A percentile compares a stretch with the other conserved stretches of the same genome.
phyloP scores from a whole-genome alignment of 1,140 invertebrate species.

The Hycleus phaleratus region DNA sequence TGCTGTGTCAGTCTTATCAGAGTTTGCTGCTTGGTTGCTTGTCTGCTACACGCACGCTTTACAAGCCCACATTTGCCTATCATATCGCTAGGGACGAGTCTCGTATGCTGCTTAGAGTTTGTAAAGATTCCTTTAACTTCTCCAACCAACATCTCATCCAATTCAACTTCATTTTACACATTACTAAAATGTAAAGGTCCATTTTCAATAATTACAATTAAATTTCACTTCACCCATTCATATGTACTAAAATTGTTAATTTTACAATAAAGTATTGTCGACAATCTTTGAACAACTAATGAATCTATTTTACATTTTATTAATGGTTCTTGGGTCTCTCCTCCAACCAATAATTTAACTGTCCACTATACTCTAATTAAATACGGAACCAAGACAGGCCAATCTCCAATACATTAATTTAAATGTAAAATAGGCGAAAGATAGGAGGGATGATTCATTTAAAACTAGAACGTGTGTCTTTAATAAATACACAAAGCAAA shows the following conservation, averaged over 20 bases:
- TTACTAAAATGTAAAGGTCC: too few relatives aligned
- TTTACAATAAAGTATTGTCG: too few relatives aligned
- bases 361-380: neutral
- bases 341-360: too few relatives aligned
- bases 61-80: slow-evolving; percentile 24
- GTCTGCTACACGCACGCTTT: slow-evolving; percentile 23
- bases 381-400: neutral
- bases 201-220: too few relatives aligned
- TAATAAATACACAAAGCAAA: too few relatives aligned
- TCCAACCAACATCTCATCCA: too few relatives aligned
- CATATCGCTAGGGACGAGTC: slow-evolving; percentile 19
- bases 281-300: too few relatives aligned
- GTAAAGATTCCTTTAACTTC: too few relatives aligned
- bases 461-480: neutral
- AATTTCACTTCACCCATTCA: neutral
- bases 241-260: neutral
- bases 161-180: too few relatives aligned
- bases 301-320: neutral
- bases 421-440: neutral
- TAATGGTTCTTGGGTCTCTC: neutral
- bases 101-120: neutral
- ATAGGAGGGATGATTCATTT: neutral
- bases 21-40: neutral
- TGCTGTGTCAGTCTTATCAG: slow-evolving; percentile 23
- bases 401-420: neutral